These are phyloP conservation scores for Drosophila nebulosa DNA, from an alignment of 1,140 invertebrate species.

Conservation along the genomic window DNA sequence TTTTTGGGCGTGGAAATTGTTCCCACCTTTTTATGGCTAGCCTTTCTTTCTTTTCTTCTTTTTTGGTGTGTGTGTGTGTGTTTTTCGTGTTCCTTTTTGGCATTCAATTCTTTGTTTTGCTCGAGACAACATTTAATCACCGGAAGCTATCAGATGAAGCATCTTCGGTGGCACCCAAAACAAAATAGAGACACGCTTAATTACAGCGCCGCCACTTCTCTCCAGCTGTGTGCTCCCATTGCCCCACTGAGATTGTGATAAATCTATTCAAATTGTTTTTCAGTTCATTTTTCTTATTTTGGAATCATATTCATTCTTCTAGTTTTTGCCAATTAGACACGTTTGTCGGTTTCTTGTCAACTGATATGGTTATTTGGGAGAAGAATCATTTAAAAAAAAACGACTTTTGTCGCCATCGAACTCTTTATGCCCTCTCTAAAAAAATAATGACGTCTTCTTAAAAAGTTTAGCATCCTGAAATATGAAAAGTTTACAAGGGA, in stretches of 20 bases:
- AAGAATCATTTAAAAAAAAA: neutral
- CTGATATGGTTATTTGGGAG: conserved; percentile 27
- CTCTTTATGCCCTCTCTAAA: no score
- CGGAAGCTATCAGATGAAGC: conserved; percentile 61
- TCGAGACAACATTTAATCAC: conserved; percentile 55
- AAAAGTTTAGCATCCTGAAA: no score
- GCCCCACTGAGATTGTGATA: conserved; percentile 20
- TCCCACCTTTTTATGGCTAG: conserved; percentile 63
- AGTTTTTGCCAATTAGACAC: conserved; percentile 56
- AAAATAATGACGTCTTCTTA: no score
- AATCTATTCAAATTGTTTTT: conserved; percentile 67
- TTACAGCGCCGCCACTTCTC: conserved; percentile 46
- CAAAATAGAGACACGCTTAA: conserved; percentile 44
- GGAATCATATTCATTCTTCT: conserved; percentile 15
- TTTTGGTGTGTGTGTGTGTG: conserved; percentile 14
- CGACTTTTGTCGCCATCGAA: no score
- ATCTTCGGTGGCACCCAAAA: conserved; percentile 24
- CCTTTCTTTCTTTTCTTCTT: conserved; percentile 24
- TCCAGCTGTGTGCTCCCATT: conserved; percentile 41
- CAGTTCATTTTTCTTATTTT: conserved; percentile 39
- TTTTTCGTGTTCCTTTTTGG: conserved; percentile 24
- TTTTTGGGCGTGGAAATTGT: conserved; percentile 55
- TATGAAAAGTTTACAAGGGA: no score
- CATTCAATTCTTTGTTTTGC: conserved; percentile 17
- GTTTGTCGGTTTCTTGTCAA: conserved; percentile 38